Evolutionary conservation across 2,888 invertebrate genomes (phyloP).

Genomic region (Vandiemenella viatica): DNA sequence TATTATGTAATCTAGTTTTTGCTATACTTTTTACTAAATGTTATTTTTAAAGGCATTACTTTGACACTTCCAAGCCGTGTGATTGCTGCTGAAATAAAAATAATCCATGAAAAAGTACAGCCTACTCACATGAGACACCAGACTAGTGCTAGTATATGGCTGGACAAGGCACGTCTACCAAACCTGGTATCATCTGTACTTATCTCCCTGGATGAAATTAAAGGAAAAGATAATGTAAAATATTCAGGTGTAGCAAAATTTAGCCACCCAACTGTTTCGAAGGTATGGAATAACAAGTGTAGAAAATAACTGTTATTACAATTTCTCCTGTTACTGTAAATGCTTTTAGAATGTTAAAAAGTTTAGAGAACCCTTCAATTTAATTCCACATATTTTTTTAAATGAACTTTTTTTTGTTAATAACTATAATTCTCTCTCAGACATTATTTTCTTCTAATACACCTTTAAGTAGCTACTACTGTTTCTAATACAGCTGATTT

Average conservation of each 20-base stretch:
- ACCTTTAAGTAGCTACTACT: too few relatives aligned
- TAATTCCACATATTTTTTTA: too few relatives aligned
- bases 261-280: conserved; percentile 48
- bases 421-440: too few relatives aligned
- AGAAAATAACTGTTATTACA: too few relatives aligned
- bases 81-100: conserved; percentile 4
- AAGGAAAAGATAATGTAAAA: neutral
- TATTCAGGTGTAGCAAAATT: conserved; percentile 40
- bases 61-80: conserved; percentile 7
- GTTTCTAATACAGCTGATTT: too few relatives aligned
- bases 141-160: conserved; percentile 39
- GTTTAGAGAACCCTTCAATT: too few relatives aligned
- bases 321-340: too few relatives aligned
- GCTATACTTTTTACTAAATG: neutral
- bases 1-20: too few relatives aligned
- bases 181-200: conserved; percentile 21
- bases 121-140: neutral
- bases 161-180: conserved; percentile 55
- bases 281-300: too few relatives aligned
- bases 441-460: too few relatives aligned
- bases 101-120: neutral
- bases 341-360: too few relatives aligned
- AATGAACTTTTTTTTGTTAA: too few relatives aligned
- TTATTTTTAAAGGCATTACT: neutral
- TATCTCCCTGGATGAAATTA: neutral